These are phyloP conservation scores for Ptiloglossa arizonensis DNA, from an alignment of 1,140 invertebrate genomes.

Conservation along the genomic window DNA sequence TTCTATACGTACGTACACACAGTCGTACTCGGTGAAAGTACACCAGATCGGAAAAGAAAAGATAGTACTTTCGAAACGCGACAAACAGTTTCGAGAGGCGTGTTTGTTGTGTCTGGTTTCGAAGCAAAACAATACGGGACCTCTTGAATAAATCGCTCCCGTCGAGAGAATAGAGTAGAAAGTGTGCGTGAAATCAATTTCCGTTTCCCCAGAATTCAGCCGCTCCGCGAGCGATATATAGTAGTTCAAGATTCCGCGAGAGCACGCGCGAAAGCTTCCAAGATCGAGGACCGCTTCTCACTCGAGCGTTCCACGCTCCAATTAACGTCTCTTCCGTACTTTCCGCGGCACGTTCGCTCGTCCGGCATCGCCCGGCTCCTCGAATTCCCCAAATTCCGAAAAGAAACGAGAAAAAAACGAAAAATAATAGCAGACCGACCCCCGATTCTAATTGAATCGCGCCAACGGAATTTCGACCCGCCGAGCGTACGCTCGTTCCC, in stretches of 20 bases:
- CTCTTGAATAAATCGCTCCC: slow-evolving; percentile 1
- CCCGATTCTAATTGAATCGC: background rate
- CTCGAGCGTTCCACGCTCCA: slow-evolving; percentile 21
- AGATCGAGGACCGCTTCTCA: slow-evolving; percentile 27
- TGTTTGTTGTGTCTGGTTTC: too few species aligned
- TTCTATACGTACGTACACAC: too few species aligned
- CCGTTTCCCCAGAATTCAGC: slow-evolving; percentile 1
- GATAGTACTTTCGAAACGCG: too few species aligned
- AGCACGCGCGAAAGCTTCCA: slow-evolving; percentile 21
- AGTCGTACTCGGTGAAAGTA: too few species aligned
- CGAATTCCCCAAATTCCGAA: background rate
- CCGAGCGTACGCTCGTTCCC: background rate
- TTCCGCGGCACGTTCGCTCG: background rate
- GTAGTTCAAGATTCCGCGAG: background rate
- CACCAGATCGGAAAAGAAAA: too few species aligned
- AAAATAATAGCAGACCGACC: too few species aligned
- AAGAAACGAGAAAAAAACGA: too few species aligned
- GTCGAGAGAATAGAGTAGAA: background rate
- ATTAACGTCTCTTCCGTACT: slow-evolving; percentile 21
- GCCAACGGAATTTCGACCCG: background rate
- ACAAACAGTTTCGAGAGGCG: too few species aligned
- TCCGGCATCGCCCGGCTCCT: background rate
- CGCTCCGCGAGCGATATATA: background rate
- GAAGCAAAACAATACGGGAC: slow-evolving; percentile 9
- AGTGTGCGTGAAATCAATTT: background rate